Percentiles rank a stretch among this genome's conserved stretches.
Evolutionary conservation across 2,888 invertebrate species (phyloP).

Genomic region (Spodoptera picta): DNA sequence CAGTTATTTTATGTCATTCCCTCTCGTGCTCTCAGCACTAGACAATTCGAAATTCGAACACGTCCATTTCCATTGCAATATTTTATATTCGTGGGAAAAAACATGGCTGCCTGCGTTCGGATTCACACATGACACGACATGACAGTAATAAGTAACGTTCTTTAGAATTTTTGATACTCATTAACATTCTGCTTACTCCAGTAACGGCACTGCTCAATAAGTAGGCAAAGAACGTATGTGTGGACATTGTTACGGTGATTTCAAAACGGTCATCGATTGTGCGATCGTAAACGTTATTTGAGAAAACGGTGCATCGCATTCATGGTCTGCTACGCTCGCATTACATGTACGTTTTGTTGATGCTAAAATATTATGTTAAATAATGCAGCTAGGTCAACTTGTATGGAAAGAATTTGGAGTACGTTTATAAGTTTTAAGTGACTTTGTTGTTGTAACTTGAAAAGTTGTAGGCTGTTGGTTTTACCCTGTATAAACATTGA

Average conservation of each 20-base stretch:
- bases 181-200: conserved; percentile 56
- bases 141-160: conserved; percentile 33
- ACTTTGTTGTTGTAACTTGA: too few species aligned
- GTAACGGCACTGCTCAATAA: conserved; percentile 60
- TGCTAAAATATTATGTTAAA: not conserved
- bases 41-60: conserved; percentile 43
- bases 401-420: too few species aligned
- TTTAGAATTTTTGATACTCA: conserved; percentile 58
- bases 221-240: conserved; percentile 50
- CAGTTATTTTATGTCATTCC: not conserved
- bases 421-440: too few species aligned
- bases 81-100: conserved; percentile 47
- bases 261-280: conserved; percentile 49
- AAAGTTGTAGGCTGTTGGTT: too few species aligned
- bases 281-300: conserved; percentile 42
- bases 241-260: conserved; percentile 58
- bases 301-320: conserved; percentile 48
- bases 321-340: conserved; percentile 14
- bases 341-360: conserved; percentile 10
- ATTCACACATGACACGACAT: conserved; percentile 39
- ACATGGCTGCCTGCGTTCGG: conserved; percentile 48
- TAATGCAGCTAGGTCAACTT: too few species aligned
- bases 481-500: too few species aligned
- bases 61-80: conserved; percentile 30
- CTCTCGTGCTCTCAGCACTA: conserved; percentile 2